phyloP scores from a whole-genome alignment of 2,797 vertebrate species.

The Schizopygopsis malacanthus region DNA sequence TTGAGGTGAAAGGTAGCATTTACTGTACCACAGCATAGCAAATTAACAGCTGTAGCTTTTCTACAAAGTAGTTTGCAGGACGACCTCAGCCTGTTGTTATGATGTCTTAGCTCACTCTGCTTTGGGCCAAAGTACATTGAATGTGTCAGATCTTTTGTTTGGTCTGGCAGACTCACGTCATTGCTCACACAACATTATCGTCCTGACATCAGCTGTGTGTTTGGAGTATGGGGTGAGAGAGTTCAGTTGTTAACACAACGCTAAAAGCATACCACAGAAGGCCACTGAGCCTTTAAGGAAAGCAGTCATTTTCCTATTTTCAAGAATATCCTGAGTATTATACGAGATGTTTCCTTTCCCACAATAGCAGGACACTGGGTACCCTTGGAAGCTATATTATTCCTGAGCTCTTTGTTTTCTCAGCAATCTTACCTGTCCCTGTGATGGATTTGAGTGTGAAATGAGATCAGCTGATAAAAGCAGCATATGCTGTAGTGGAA shows the following conservation, averaged over 20 bases:
- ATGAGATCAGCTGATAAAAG: slow-evolving; percentile 34
- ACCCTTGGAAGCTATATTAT: slow-evolving; percentile 47
- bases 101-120: slow-evolving; percentile 61
- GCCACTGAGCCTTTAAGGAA: slow-evolving; percentile 47
- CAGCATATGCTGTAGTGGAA: slow-evolving; percentile 2
- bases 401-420: slow-evolving; percentile 53
- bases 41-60: slow-evolving; percentile 3
- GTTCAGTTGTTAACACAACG: slow-evolving; percentile 56
- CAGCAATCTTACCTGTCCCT: slow-evolving; percentile 40
- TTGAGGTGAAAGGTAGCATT: neutral
- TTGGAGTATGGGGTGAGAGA: slow-evolving; percentile 57
- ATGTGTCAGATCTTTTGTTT: slow-evolving; percentile 63
- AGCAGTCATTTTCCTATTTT: slow-evolving; percentile 51
- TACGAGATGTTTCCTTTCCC: slow-evolving; percentile 55
- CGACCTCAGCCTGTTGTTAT: slow-evolving; percentile 52
- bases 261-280: slow-evolving; percentile 43
- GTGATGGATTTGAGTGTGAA: slow-evolving; percentile 52
- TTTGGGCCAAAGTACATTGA: slow-evolving; percentile 49
- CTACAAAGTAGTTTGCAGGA: neutral
- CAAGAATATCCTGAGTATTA: slow-evolving; percentile 37
- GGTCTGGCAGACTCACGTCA: slow-evolving; percentile 62
- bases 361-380: slow-evolving; percentile 47
- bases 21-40: no score
- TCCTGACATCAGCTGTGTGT: slow-evolving; percentile 64
- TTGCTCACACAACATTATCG: slow-evolving; percentile 59